Conservation (phyloP, 2,888 invertebrate species). For the Pyralis farinalis region DNA sequence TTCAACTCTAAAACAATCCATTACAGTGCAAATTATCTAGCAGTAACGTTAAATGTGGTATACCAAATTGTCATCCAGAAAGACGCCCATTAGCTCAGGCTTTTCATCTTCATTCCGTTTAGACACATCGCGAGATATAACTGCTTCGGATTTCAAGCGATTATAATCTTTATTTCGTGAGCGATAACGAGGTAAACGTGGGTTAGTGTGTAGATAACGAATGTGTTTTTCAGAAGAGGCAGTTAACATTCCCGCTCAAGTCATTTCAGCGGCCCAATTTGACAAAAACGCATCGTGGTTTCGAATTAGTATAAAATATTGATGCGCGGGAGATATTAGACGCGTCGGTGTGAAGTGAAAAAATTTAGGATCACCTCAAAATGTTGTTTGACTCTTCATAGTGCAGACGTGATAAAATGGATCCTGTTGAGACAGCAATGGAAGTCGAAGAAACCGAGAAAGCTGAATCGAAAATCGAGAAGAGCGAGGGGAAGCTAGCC, state of each 20-base stretch:
- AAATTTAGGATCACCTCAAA: slow-evolving; percentile 27
- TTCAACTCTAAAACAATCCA: slow-evolving; percentile 17
- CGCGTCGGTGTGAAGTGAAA: slow-evolving; percentile 15
- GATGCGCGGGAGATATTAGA: slow-evolving; percentile 31
- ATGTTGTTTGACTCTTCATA: slow-evolving; percentile 19
- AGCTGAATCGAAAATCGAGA: slow-evolving; percentile 38
- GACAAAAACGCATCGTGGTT: slow-evolving; percentile 73
- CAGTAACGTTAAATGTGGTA: slow-evolving; percentile 35
- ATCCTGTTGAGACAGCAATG: slow-evolving; percentile 27
- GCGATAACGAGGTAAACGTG: slow-evolving; percentile 25
- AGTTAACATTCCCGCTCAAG: slow-evolving; percentile 64
- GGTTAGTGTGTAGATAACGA: slow-evolving; percentile 22
- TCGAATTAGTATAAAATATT: slow-evolving; percentile 68
- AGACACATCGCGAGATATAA: slow-evolving; percentile 28
- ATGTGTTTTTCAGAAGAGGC: slow-evolving; percentile 63
- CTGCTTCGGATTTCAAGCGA: neutral
- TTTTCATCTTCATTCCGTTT: slow-evolving; percentile 72
- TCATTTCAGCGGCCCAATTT: slow-evolving; percentile 67
- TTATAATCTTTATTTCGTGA: slow-evolving; percentile 26
- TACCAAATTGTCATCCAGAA: slow-evolving; percentile 67
- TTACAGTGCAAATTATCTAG: slow-evolving; percentile 22
- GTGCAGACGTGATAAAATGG: slow-evolving; percentile 30
- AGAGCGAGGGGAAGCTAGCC: slow-evolving; percentile 50
- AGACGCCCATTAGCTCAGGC: slow-evolving; percentile 74
- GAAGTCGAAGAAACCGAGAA: slow-evolving; percentile 36